Evolutionary conservation across 1,140 invertebrate genomes (phyloP).

Genomic region (Listronotus oregonensis): DNA sequence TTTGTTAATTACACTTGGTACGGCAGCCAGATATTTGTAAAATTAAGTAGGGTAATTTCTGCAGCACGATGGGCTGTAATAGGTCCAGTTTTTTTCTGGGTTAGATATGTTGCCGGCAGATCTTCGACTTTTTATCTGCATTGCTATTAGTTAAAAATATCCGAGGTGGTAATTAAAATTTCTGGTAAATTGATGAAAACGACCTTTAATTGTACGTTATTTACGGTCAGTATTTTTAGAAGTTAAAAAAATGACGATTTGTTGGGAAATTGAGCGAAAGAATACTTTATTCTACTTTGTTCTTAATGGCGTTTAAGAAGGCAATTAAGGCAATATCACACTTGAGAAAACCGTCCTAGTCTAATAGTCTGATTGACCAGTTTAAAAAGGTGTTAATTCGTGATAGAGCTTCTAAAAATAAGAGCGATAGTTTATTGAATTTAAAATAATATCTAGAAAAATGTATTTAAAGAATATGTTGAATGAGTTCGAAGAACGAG

Average conservation of each 20-base stretch:
- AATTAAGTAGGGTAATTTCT: constrained; percentile 25
- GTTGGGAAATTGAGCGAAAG: no score
- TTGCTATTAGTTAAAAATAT: background rate
- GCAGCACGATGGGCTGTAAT: constrained; percentile 15
- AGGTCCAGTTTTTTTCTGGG: constrained; percentile 9
- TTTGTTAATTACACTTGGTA: constrained; percentile 15
- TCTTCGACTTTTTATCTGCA: constrained; percentile 1
- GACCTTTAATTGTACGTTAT: background rate
- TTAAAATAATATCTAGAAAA: no score
- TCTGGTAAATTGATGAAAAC: constrained; percentile 18
- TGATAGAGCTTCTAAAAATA: no score
- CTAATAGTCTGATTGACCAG: no score
- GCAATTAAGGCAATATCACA: no score
- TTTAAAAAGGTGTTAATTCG: no score
- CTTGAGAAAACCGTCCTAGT: no score
- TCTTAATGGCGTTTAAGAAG: no score
- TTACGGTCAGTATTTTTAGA: background rate
- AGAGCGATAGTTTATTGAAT: no score
- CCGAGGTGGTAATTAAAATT: constrained; percentile 17
- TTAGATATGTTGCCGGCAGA: constrained; percentile 11
- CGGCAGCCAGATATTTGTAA: constrained; percentile 21
- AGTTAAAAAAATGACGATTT: background rate
- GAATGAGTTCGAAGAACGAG: no score
- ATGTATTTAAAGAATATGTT: no score
- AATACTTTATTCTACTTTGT: no score